Base-by-base conservation (phyloP, 1,140 invertebrate genomes). In the Neotoxoptera formosana region DNA sequence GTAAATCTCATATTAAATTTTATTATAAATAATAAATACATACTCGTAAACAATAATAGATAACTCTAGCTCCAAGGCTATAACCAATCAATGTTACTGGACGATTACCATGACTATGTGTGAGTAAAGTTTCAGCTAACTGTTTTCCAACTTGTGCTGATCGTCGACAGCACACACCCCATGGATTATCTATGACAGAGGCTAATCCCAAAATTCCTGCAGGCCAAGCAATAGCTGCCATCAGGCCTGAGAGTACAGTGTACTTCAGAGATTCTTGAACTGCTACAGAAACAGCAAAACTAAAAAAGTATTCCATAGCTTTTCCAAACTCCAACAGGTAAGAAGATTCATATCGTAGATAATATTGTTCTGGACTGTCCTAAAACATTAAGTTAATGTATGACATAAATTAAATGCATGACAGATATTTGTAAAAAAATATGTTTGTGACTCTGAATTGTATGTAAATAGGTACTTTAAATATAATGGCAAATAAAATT, bases 251-350 rank as follows among this genome's bases (percentile, higher is more conserved):
- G 30, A 97, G 95, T 93, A 97, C 96, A 36, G 97, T 97, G 94
- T 97, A 97, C 95, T 97, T 97, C 0, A 97, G 95, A n/a, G 97
- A 96, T 95, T 97, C 97, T 94, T 97, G 97, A 21, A 97, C 96
- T 34, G 97, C 97, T 95, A 97, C 96, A 25, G 96, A 96, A 45
- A 97, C 96, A 76, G 96, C 97, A 94, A 97, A 96, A 94, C 95
- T 96, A 36, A 97, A 95, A 56, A 97, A 95, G 94, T 97, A 97
- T 93, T 97, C 96, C 94, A 97, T 95, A 23, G 96, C 96, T 94
- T 96, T 95, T 11, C 97, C 97, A 45, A 97, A 94, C 94, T 97
- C 96, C n/a, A 96, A 94, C 7, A 97, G 95, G 95, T 97, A 97
- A 93, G 96, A 95, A 20, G 96, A 96, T 95, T 97, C 97, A 95